These are phyloP conservation scores for Aleiodes leptofemur DNA, from an alignment of 2,888 invertebrate genomes.

Conservation along the genomic window DNA sequence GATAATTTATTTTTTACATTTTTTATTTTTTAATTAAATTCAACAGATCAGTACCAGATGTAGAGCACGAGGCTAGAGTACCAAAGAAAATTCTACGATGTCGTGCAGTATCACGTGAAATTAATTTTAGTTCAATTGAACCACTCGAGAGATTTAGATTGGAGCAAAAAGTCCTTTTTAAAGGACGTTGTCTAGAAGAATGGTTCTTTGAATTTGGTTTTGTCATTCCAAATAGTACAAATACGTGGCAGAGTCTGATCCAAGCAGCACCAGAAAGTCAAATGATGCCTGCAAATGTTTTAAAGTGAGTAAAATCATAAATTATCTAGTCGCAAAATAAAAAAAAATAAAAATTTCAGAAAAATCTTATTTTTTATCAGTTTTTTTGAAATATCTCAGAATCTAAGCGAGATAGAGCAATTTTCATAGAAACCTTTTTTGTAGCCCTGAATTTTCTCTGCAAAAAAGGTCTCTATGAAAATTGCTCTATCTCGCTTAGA, in stretches of 20 bases:
- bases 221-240: slow-evolving; percentile 98
- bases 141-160: slow-evolving; percentile 96
- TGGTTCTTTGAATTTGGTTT: slow-evolving; percentile 99
- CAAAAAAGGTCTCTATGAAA: no score
- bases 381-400: no score
- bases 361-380: no score
- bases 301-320: slow-evolving; percentile 82
- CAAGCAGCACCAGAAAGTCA: slow-evolving; percentile 99
- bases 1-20: neutral
- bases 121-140: slow-evolving; percentile 93
- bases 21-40: slow-evolving; percentile 30
- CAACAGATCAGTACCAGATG: slow-evolving; percentile 83
- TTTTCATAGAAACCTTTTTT: no score
- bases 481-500: no score
- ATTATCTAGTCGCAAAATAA: neutral
- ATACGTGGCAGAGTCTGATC: slow-evolving; percentile 99
- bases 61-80: slow-evolving; percentile 97
- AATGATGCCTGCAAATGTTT: slow-evolving; percentile 99
- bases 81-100: slow-evolving; percentile 98
- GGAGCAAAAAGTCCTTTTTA: slow-evolving; percentile 89
- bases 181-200: slow-evolving; percentile 95
- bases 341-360: neutral
- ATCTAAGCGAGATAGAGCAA: no score
- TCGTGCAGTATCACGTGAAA: slow-evolving; percentile 91
- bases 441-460: no score